Conservation (phyloP, 1,140 invertebrate genomes). For the Solenopsis invicta region DNA sequence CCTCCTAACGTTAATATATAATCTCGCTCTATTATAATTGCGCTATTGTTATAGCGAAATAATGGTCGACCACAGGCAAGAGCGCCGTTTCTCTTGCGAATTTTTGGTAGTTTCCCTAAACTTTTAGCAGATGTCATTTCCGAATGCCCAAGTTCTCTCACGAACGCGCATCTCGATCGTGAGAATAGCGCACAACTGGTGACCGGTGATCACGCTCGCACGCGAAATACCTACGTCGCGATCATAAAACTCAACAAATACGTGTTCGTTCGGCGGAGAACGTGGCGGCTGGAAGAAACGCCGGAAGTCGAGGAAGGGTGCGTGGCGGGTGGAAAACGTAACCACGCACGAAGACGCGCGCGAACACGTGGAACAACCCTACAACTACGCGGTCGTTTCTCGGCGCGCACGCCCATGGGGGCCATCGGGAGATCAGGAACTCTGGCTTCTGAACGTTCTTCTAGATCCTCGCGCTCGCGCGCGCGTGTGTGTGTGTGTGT, state of each 20-base stretch:
- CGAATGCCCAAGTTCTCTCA: not conserved
- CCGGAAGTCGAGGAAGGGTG: not conserved
- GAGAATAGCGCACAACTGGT: not conserved
- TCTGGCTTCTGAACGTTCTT: conserved; percentile 19
- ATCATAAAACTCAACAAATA: conserved; percentile 45
- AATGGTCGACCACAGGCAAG: not conserved
- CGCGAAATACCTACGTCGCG: not conserved
- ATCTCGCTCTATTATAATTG: not conserved
- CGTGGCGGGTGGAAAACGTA: conserved; percentile 2
- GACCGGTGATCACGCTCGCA: conserved; percentile 2
- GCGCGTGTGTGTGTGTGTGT: not conserved
- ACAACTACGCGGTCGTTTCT: not conserved
- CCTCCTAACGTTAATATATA: conserved; percentile 11
- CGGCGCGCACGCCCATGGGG: not conserved
- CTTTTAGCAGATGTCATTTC: conserved; percentile 4
- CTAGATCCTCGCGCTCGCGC: no score
- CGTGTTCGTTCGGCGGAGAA: not conserved
- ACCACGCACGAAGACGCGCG: not conserved
- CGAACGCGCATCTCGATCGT: not conserved
- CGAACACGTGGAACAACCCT: not conserved
- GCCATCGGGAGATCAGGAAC: conserved; percentile 9
- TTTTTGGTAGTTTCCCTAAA: not conserved
- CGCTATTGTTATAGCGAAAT: conserved; percentile 12
- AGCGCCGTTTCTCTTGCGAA: not conserved
- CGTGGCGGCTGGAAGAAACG: not conserved